Conservation (phyloP, 2,113 vertebrate genomes). For the Petrocephalus microphthalmus region DNA sequence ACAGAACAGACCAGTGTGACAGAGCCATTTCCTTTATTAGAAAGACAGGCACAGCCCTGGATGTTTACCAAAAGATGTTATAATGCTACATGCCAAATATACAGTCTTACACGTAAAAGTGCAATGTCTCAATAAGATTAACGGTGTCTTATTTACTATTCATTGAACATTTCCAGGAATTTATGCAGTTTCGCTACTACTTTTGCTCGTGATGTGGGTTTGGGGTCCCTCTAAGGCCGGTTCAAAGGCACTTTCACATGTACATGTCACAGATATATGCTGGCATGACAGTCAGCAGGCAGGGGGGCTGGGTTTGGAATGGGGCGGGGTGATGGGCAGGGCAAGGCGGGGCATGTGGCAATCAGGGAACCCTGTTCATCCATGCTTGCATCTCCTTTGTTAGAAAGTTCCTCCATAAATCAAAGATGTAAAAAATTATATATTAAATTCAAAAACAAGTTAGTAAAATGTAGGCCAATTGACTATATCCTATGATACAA, state of each 20-base stretch:
- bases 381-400: neutral
- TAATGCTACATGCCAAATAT: conserved; percentile 91
- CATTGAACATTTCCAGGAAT: conserved; percentile 59
- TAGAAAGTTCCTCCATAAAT: neutral
- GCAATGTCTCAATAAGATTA: conserved; percentile 85
- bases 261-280: conserved; percentile 88
- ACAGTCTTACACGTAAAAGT: conserved; percentile 97
- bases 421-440: conserved; percentile 14
- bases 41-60: conserved; percentile 81
- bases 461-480: conserved; percentile 38
- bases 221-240: conserved; percentile 79
- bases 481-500: conserved; percentile 34
- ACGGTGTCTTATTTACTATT: conserved; percentile 68
- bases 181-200: conserved; percentile 33
- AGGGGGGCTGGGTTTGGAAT: conserved; percentile 46
- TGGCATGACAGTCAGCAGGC: conserved; percentile 74
- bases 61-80: conserved; percentile 71
- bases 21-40: conserved; percentile 95
- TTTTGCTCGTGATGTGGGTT: conserved; percentile 49
- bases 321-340: neutral
- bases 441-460: conserved; percentile 26
- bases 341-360: neutral
- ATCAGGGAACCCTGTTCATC: neutral
- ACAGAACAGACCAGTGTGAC: conserved; percentile 33
- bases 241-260: conserved; percentile 98